phyloP scores from a whole-genome alignment of 2,113 vertebrate species.

The Noturus placidus region DNA sequence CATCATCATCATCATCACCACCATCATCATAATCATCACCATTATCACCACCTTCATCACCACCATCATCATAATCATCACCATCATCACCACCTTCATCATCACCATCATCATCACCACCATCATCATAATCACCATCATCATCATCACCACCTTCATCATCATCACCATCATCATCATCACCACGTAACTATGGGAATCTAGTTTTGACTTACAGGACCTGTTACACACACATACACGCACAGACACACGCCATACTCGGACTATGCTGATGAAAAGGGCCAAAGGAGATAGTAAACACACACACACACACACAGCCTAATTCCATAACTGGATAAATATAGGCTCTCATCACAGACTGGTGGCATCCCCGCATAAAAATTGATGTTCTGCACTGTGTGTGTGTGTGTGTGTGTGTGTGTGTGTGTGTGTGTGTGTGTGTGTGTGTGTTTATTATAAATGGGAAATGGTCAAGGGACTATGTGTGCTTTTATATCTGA shows the following conservation, averaged over 20 bases:
- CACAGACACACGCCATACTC: background rate
- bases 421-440: constrained; percentile 40
- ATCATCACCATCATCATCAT: background rate
- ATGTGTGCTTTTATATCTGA: background rate
- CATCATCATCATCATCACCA: no score
- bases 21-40: no score
- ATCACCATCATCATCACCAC: no score
- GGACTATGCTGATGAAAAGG: background rate
- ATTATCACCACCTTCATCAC: no score
- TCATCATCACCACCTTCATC: background rate
- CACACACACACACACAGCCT: background rate
- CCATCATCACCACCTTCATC: no score
- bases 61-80: no score
- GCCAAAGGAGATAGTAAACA: background rate
- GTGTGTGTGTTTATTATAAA: constrained; percentile 19
- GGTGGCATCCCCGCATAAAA: background rate
- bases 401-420: constrained; percentile 31
- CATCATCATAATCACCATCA: no score
- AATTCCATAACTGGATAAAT: constrained; percentile 8
- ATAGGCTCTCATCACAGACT: background rate
- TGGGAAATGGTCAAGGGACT: background rate
- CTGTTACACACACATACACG: background rate
- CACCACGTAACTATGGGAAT: background rate
- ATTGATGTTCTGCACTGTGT: background rate
- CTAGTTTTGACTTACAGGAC: background rate